Conservation (phyloP, 2,797 vertebrate species). For the Dendrocincla fuliginosa region DNA sequence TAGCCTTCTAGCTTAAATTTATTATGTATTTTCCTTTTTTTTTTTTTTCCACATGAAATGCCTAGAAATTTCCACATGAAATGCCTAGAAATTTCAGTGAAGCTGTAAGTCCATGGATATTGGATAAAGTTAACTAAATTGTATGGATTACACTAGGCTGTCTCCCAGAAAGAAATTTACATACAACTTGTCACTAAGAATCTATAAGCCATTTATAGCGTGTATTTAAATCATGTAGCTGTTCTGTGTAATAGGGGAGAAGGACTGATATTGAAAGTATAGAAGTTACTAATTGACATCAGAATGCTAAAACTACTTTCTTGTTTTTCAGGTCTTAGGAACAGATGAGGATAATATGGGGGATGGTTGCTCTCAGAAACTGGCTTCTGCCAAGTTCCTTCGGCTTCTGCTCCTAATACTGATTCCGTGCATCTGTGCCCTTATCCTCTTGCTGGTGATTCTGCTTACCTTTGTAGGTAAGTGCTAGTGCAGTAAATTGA, state of each 20-base stretch:
- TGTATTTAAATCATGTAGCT: neutral
- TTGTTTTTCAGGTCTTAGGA: slow-evolving; percentile 73
- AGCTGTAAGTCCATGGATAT: neutral
- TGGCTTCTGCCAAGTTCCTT: slow-evolving; percentile 76
- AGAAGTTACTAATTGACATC: neutral
- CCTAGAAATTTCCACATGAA: neutral
- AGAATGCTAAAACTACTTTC: neutral
- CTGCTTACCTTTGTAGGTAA: slow-evolving; percentile 81
- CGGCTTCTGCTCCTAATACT: slow-evolving; percentile 80
- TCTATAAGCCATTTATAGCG: neutral
- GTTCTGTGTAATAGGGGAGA: neutral
- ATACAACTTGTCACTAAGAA: neutral
- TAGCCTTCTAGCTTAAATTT: neutral
- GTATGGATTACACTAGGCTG: neutral
- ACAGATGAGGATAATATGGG: slow-evolving; percentile 77
- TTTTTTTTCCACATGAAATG: neutral
- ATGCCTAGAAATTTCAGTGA: neutral
- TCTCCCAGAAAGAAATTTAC: neutral
- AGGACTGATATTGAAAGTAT: neutral
- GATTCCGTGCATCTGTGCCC: slow-evolving; percentile 81
- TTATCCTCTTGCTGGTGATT: slow-evolving; percentile 78
- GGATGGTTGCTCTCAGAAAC: slow-evolving; percentile 79
- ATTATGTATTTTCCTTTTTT: neutral
- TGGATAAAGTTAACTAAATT: neutral
- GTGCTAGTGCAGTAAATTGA: slow-evolving; percentile 11